Evolutionary conservation across 2,888 invertebrate species (phyloP).

Genomic region (Notodonta ziczac): DNA sequence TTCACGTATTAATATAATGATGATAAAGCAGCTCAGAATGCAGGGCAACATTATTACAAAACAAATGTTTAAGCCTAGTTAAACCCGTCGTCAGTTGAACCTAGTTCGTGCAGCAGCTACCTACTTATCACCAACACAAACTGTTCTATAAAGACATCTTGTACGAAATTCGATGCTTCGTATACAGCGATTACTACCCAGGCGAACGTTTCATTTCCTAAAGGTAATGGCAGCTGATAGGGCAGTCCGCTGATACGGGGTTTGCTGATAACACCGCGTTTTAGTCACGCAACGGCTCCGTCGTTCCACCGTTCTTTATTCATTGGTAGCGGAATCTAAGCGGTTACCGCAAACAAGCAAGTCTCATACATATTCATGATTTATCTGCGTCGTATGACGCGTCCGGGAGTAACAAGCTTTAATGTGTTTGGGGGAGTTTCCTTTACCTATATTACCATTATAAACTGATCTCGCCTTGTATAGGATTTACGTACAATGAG

Average conservation of each 20-base stretch:
- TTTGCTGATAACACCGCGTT: conserved; percentile 59
- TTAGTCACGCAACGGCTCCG: conserved; percentile 60
- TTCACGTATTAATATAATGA: too few relatives aligned
- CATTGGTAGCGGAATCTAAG: conserved; percentile 74
- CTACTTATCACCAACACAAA: not conserved
- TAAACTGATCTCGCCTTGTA: too few relatives aligned
- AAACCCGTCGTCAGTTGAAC: too few relatives aligned
- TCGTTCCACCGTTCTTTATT: conserved; percentile 63
- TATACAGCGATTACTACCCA: conserved; percentile 45
- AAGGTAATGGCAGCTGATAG: conserved; percentile 24
- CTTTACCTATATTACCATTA: conserved; percentile 41
- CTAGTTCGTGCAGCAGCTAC: too few relatives aligned
- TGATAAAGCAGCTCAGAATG: too few relatives aligned
- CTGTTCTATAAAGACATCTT: not conserved
- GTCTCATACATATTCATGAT: conserved; percentile 81
- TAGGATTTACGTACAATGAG: too few relatives aligned
- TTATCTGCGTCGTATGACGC: conserved; percentile 74
- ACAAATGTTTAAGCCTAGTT: too few relatives aligned
- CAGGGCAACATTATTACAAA: too few relatives aligned
- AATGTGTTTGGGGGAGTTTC: conserved; percentile 71
- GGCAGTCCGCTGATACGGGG: conserved; percentile 45
- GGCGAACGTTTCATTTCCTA: conserved; percentile 70
- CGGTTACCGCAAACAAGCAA: conserved; percentile 70
- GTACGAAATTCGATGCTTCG: not conserved
- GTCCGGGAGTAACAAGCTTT: conserved; percentile 60